Evolutionary conservation across 2,888 invertebrate species (phyloP), one percentile per base, ranked within the genome.

Genomic region (Epinotia nisella): DNA sequence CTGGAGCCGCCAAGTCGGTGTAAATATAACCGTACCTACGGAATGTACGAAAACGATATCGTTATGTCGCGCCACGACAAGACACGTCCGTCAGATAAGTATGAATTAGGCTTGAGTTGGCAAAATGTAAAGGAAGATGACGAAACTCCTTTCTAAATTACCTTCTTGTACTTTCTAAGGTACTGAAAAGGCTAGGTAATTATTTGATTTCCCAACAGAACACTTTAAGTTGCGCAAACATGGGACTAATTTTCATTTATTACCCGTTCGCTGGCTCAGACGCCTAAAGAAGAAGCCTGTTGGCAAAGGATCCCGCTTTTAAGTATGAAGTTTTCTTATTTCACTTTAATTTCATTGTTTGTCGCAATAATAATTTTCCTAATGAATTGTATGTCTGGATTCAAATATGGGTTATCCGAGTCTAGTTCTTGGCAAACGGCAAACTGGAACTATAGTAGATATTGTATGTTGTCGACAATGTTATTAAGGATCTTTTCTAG

Each of bases 181-280:
- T 62, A n/a, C n/a, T n/a, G n/a, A 24, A 65, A 58, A 67, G 60
- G 13, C 29, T 49, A 35, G 65, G 24, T 39, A 64, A 17, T 59
- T 60, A 58, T 71, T 71, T 71, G 71, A 71, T 71, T 71, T 71
- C 71, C 71, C 71, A n/a, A 13, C 65, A 59, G 71, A 35, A 39
- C 59, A 19, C 71, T 71, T 66, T 41, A 66, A 59, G 65, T 71
- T 60, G 65, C 39, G 53, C 71, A 59, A 70, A 66, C 65, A 71
- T 51, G 71, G 39, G 65, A 45, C 71, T 66, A 51, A 71, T 66
- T 71, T 71, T 66, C 65, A 53, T 71, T 71, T 71, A 66, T 60
- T 60, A 21, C 51, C 24, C 65, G 39, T 66, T 66, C 55, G 41
- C 41, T 19, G 5, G 21, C 19, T 66, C 41, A 66, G 21, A 24